These are phyloP conservation scores for Napeogenes inachia DNA, from an alignment of 2,888 invertebrate species.

Conservation along the genomic window DNA sequence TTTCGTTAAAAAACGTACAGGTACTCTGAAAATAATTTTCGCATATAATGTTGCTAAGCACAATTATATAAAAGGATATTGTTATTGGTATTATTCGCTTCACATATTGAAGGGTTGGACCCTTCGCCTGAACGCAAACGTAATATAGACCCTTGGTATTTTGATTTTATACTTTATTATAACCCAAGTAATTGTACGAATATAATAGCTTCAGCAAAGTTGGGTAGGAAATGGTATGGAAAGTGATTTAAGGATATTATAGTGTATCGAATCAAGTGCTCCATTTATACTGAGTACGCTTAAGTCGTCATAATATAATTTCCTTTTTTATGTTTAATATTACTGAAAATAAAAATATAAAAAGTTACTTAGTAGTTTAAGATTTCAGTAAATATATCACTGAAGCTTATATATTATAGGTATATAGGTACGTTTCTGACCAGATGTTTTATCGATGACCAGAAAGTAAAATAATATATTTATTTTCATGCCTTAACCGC, in stretches of 20 bases:
- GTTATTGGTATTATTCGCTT: slow-evolving; percentile 30
- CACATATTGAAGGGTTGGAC: slow-evolving; percentile 21
- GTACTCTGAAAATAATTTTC: too few relatives aligned
- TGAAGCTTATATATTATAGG: too few relatives aligned
- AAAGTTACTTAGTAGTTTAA: too few relatives aligned
- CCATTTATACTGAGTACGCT: neutral
- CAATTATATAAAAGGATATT: slow-evolving; percentile 29
- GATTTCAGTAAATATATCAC: too few relatives aligned
- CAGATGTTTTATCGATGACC: too few relatives aligned
- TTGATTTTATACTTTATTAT: slow-evolving; percentile 21
- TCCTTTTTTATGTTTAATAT: too few relatives aligned
- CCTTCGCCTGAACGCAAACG: slow-evolving; percentile 20
- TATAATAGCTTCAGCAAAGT: slow-evolving; percentile 4
- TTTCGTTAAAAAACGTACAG: too few relatives aligned
- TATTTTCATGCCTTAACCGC: too few relatives aligned
- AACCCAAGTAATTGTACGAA: slow-evolving; percentile 19
- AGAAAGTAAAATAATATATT: too few relatives aligned
- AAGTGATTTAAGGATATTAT: neutral
- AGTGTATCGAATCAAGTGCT: neutral
- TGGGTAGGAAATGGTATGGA: slow-evolving; percentile 4
- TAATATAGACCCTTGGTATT: slow-evolving; percentile 16
- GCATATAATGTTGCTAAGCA: neutral
- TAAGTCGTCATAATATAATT: too few relatives aligned
- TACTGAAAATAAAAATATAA: too few relatives aligned
- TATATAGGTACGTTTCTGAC: too few relatives aligned